Evolutionary conservation across 1,140 invertebrate species (phyloP).

Genomic region (Meloidogyne exigua): DNA sequence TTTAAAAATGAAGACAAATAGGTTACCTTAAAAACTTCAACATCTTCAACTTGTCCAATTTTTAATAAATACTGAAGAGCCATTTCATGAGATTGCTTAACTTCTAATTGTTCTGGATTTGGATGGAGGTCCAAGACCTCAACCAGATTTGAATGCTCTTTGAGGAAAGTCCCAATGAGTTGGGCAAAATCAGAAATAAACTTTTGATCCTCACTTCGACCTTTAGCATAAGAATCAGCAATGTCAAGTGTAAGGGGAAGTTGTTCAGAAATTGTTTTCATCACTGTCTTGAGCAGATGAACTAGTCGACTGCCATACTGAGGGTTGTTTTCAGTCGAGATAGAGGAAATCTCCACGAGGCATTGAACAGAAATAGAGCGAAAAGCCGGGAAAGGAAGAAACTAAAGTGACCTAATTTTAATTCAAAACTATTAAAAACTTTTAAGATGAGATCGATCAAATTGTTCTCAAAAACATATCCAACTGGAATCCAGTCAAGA

Average conservation of each 20-base stretch:
- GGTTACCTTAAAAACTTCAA: slow-evolving; percentile 95
- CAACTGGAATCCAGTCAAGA: slow-evolving; percentile 97
- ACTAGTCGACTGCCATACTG: slow-evolving; percentile 36
- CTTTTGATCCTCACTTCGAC: slow-evolving; percentile 93
- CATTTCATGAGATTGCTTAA: slow-evolving; percentile 33
- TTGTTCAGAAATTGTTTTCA: slow-evolving; percentile 38
- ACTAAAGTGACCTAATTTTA: slow-evolving; percentile 70
- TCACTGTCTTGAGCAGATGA: slow-evolving; percentile 47
- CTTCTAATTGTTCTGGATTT: slow-evolving; percentile 21
- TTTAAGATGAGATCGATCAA: slow-evolving; percentile 85
- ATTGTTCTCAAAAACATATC: slow-evolving; percentile 99
- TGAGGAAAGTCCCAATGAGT: slow-evolving; percentile 92
- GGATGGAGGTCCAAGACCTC: slow-evolving; percentile 41
- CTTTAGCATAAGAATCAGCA: slow-evolving; percentile 79
- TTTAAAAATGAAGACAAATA: neutral
- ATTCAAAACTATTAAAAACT: neutral
- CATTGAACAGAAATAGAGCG: slow-evolving; percentile 96
- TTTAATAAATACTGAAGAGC: slow-evolving; percentile 85
- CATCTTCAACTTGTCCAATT: slow-evolving; percentile 97
- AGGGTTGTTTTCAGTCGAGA: slow-evolving; percentile 45
- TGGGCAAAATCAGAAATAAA: slow-evolving; percentile 97
- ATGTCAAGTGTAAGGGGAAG: slow-evolving; percentile 44
- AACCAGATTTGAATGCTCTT: slow-evolving; percentile 78
- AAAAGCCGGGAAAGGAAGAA: slow-evolving; percentile 94
- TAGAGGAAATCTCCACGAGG: slow-evolving; percentile 83